A percentile compares a stretch with the other conserved stretches of the same genome.
phyloP scores from a whole-genome alignment of 2,113 vertebrate species.

The Nothocercus julius region DNA sequence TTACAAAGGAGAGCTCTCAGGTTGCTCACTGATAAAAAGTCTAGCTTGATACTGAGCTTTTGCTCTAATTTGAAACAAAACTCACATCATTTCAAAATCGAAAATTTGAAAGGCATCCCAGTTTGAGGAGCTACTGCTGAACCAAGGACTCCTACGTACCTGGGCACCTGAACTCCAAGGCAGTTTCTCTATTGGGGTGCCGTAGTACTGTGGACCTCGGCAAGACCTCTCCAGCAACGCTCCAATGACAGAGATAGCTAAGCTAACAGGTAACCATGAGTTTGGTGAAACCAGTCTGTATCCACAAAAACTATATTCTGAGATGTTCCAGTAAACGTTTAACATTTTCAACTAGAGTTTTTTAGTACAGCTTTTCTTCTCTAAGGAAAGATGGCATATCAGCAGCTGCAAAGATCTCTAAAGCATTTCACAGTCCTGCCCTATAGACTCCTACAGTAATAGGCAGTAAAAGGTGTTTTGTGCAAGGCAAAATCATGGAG shows the following conservation, averaged over 20 bases:
- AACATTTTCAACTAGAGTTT: neutral
- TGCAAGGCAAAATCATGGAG: neutral
- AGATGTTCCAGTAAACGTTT: neutral
- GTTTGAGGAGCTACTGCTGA: neutral
- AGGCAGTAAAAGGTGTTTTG: neutral
- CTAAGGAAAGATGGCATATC: neutral
- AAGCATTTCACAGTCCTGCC: neutral
- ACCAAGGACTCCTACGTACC: fast-evolving
- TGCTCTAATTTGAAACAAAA: neutral
- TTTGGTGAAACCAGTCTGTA: neutral
- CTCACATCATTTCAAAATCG: neutral
- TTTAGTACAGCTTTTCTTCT: neutral
- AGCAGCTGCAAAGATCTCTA: neutral
- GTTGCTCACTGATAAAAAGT: neutral
- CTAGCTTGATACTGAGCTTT: neutral
- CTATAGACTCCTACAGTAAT: neutral
- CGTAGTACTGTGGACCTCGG: neutral
- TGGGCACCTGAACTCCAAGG: too few relatives aligned
- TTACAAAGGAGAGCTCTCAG: neutral
- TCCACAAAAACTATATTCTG: neutral
- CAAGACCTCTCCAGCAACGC: neutral
- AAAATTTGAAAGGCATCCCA: neutral
- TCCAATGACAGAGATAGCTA: neutral
- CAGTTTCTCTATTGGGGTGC: neutral
- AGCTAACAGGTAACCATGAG: neutral